phyloP scores from a whole-genome alignment of 2,797 vertebrate species.

The Cynopterus sphinx region DNA sequence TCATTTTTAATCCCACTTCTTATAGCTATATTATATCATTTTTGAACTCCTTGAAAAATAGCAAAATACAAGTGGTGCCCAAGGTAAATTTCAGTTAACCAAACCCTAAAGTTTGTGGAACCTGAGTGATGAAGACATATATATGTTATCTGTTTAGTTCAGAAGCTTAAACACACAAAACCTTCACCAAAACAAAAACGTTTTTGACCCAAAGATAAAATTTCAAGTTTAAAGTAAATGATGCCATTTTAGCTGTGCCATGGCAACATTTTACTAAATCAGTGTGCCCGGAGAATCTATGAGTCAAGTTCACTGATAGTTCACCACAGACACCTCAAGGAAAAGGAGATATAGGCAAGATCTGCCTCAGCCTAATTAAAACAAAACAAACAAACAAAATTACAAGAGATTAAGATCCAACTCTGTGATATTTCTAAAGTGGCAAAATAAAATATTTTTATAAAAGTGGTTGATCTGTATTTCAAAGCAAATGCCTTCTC shows the following conservation, averaged over 20 bases:
- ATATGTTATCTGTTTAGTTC: neutral
- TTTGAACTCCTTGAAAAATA: neutral
- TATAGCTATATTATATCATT: neutral
- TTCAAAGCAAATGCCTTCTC: slow-evolving; percentile 54
- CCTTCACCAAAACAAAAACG: neutral
- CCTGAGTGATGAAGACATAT: neutral
- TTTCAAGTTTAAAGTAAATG: neutral
- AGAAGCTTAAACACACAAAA: neutral
- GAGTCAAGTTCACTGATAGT: neutral
- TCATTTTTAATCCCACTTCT: neutral
- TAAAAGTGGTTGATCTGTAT: slow-evolving; percentile 52
- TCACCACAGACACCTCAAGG: neutral
- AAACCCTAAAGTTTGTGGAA: neutral
- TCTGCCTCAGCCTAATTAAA: neutral
- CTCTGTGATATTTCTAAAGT: neutral
- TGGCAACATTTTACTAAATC: neutral
- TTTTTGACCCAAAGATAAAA: neutral
- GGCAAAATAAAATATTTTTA: slow-evolving; percentile 30
- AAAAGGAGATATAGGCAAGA: neutral
- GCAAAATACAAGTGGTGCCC: neutral
- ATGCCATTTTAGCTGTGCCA: neutral
- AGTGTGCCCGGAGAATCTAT: rapidly evolving
- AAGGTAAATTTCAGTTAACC: neutral
- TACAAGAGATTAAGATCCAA: neutral
- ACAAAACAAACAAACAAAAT: neutral